phyloP scores from a whole-genome alignment of 92 coral and sea anemone species.

The Zoanthus sociatus region DNA sequence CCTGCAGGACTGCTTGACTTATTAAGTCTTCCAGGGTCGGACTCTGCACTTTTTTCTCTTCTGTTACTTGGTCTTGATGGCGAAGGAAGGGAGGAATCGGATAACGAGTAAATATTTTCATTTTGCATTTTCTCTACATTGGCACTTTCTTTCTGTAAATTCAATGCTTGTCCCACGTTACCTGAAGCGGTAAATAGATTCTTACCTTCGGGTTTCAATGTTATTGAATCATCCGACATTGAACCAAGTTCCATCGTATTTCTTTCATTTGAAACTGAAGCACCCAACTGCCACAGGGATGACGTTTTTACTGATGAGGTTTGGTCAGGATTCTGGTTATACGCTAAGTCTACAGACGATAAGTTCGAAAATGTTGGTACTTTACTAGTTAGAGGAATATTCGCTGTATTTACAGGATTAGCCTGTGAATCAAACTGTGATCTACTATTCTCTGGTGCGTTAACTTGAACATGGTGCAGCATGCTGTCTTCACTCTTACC shows the following conservation, averaged over 20 bases:
- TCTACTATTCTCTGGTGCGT: neutral
- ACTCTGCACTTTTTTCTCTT: neutral
- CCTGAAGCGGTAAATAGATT: neutral
- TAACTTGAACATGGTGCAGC: neutral
- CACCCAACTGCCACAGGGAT: neutral
- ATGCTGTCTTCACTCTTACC: neutral
- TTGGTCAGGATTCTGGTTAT: neutral
- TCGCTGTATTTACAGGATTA: neutral
- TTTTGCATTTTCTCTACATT: neutral
- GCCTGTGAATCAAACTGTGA: neutral
- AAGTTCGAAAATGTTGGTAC: constrained; percentile 35
- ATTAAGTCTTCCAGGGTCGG: neutral
- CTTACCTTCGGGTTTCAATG: neutral
- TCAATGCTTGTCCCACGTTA: neutral
- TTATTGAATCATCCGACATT: neutral
- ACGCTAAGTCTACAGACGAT: neutral
- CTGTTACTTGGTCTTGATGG: neutral
- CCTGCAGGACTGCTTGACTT: neutral
- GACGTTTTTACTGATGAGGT: neutral
- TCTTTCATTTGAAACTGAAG: neutral
- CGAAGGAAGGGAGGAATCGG: neutral
- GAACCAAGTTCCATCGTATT: neutral
- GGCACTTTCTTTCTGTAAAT: neutral
- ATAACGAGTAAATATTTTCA: neutral
- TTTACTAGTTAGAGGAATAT: constrained; percentile 2